Evolutionary conservation across 2,113 vertebrate genomes (phyloP).

Genomic region (Brachirus orientalis): DNA sequence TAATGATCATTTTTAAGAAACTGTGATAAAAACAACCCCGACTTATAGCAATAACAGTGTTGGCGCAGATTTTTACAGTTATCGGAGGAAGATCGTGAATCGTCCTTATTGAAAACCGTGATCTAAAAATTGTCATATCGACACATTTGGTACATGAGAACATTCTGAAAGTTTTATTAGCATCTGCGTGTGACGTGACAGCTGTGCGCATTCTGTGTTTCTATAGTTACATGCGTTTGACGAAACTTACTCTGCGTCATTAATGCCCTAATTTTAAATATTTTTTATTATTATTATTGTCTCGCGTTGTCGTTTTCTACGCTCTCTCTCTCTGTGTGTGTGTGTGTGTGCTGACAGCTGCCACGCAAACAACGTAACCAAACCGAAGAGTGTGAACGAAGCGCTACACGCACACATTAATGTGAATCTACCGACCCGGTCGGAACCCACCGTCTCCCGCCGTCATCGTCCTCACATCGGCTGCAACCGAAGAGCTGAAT

Average conservation of each 20-base stretch:
- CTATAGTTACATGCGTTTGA: background rate
- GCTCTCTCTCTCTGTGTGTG: background rate
- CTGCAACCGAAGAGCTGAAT: background rate
- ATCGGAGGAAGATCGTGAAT: background rate
- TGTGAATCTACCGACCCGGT: background rate
- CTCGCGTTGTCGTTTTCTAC: background rate
- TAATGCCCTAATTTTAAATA: background rate
- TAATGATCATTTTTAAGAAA: too few species aligned
- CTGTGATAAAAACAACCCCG: too few species aligned
- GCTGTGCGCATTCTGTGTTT: background rate
- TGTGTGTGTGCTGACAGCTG: constrained; percentile 28
- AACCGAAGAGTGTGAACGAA: background rate
- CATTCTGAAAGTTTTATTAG: background rate
- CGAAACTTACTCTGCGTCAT: background rate
- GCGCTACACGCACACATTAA: background rate
- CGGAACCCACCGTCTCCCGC: constrained; percentile 27
- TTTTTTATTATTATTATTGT: background rate
- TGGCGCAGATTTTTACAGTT: too few species aligned
- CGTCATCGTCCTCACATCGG: background rate
- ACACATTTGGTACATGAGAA: background rate
- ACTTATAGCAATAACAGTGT: too few species aligned
- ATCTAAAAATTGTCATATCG: background rate
- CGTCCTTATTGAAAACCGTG: background rate
- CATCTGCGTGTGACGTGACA: background rate
- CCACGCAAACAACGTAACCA: constrained; percentile 62